Evolutionary conservation across 2,113 vertebrate genomes (phyloP).

Genomic region (Vicugna pacos): DNA sequence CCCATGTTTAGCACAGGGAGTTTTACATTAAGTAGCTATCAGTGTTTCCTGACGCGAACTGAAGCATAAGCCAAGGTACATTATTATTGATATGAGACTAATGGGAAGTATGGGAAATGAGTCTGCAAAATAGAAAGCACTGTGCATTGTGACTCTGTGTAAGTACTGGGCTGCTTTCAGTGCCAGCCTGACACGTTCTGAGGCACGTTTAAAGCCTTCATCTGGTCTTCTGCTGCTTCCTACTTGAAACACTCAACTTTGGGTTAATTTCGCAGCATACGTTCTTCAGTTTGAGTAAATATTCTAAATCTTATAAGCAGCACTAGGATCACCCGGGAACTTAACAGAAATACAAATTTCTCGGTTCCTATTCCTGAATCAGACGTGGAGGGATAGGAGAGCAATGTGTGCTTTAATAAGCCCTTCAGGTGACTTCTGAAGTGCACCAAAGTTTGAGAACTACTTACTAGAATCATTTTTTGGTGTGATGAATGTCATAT

Average conservation of each 20-base stretch:
- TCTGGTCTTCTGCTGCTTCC: background rate
- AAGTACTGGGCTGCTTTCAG: background rate
- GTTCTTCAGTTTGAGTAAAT: conserved; percentile 12
- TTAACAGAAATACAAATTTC: background rate
- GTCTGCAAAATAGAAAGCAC: background rate
- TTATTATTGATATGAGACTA: background rate
- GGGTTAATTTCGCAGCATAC: background rate
- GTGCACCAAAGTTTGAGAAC: background rate
- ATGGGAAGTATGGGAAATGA: background rate
- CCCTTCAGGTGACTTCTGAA: background rate
- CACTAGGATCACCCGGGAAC: background rate
- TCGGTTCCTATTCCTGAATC: background rate
- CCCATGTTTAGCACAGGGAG: background rate
- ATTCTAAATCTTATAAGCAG: background rate
- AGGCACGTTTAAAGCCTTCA: background rate
- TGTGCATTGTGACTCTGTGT: background rate
- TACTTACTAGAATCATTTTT: background rate
- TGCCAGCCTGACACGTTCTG: background rate
- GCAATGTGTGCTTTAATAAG: background rate
- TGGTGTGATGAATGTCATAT: background rate
- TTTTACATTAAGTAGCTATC: background rate
- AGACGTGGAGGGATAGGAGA: background rate
- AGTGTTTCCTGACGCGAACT: conserved; percentile 10
- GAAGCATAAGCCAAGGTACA: conserved; percentile 15
- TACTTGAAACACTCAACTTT: background rate